These are phyloP conservation scores for Hirtodrosophila alboralis DNA, from an alignment of 2,888 invertebrate genomes.

Conservation along the genomic window DNA sequence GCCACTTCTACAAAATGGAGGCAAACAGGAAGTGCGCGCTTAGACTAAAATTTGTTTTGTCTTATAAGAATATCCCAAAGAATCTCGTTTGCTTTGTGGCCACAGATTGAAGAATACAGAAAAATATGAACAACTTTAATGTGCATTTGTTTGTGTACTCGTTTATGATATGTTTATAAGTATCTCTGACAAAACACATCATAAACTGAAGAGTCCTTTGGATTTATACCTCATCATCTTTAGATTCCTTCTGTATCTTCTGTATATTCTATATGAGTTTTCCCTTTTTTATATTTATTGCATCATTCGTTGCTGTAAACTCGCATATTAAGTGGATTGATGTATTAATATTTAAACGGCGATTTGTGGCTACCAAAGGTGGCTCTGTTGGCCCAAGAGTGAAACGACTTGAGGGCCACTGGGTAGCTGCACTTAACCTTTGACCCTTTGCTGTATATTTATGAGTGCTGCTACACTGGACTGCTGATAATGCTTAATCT, in stretches of 20 bases:
- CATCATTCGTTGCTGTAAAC: conserved; percentile 76
- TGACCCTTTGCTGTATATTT: conserved; percentile 61
- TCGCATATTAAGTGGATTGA: conserved; percentile 83
- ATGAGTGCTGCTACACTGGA: conserved; percentile 48
- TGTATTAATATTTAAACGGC: conserved; percentile 84
- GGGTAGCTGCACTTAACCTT: conserved; percentile 41
- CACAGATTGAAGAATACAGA: conserved; percentile 23
- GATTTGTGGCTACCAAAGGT: conserved; percentile 76
- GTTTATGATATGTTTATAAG: conserved; percentile 27
- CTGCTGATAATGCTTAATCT: conserved; percentile 56
- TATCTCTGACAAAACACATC: conserved; percentile 35
- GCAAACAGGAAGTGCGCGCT: conserved; percentile 56
- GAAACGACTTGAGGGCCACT: conserved; percentile 32
- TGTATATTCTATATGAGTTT: conserved; percentile 14
- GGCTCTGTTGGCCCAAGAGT: conserved; percentile 22
- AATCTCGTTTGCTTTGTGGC: conserved; percentile 38
- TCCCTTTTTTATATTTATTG: conserved; percentile 72
- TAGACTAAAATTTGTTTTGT: conserved; percentile 59
- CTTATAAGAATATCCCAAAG: conserved; percentile 34
- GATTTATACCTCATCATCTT: conserved; percentile 57
- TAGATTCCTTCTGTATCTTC: conserved; percentile 12
- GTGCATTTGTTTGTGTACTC: conserved; percentile 32
- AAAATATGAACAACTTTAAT: conserved; percentile 24
- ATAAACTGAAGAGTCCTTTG: conserved; percentile 34
- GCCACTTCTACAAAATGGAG: conserved; percentile 4